A percentile compares a stretch with the other conserved stretches of the same genome.
Evolutionary conservation across 2,888 invertebrate species (phyloP).

Genomic region (Agrypnus murinus): DNA sequence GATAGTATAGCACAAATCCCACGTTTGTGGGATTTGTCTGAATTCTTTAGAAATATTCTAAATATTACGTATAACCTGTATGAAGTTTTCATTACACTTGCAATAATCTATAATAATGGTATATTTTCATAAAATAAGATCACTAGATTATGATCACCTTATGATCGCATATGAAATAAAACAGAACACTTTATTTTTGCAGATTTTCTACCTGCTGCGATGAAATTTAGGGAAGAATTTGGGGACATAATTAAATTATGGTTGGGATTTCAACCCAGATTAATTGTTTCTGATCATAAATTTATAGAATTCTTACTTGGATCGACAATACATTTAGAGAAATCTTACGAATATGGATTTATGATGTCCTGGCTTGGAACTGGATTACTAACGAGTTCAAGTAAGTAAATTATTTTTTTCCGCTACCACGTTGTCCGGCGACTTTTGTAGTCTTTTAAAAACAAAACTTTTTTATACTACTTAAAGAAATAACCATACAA

Average conservation of each 20-base stretch:
- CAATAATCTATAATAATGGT: too few relatives aligned
- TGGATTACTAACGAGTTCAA: constrained; percentile 66
- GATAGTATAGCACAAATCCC: too few relatives aligned
- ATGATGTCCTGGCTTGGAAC: constrained; percentile 66
- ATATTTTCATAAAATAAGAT: too few relatives aligned
- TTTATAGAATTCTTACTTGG: constrained; percentile 61
- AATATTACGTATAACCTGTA: too few relatives aligned
- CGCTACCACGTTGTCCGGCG: too few relatives aligned
- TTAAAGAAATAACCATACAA: too few relatives aligned
- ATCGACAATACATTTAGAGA: constrained; percentile 62
- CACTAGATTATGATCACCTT: too few relatives aligned
- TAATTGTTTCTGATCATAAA: constrained; percentile 49
- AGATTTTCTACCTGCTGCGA: constrained; percentile 27
- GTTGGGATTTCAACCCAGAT: constrained; percentile 39
- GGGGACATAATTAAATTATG: constrained; percentile 46
- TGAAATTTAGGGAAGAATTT: constrained; percentile 35
- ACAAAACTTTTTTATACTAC: too few relatives aligned
- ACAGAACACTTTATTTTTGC: not conserved
- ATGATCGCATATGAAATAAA: not conserved
- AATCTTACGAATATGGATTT: constrained; percentile 64
- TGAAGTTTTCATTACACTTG: too few relatives aligned
- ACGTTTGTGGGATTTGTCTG: too few relatives aligned
- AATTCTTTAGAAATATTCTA: too few relatives aligned
- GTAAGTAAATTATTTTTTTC: constrained; percentile 54
- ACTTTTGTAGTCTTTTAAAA: too few relatives aligned